phyloP scores from a whole-genome alignment of 2,888 invertebrate genomes.

The Acronicta leporina region DNA sequence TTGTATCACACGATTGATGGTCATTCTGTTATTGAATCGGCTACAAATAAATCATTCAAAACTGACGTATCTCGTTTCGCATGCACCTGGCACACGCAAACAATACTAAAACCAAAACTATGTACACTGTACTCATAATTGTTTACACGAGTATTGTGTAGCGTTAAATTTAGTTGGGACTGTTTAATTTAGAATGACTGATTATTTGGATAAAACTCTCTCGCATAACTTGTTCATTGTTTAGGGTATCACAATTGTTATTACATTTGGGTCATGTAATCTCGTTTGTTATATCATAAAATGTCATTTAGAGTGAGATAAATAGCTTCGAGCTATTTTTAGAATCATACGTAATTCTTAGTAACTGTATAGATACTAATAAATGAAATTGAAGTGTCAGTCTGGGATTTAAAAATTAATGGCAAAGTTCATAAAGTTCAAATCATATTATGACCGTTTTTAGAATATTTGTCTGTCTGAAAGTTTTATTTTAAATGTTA shows the following conservation, averaged over 20 bases:
- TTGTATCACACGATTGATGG: slow-evolving; percentile 51
- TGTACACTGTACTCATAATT: slow-evolving; percentile 23
- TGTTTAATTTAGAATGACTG: slow-evolving; percentile 42
- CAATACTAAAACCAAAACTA: slow-evolving; percentile 23
- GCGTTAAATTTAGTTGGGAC: slow-evolving; percentile 15
- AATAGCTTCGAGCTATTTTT: too few species aligned
- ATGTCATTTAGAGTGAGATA: neutral
- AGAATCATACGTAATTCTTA: too few species aligned
- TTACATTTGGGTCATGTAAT: slow-evolving; percentile 26
- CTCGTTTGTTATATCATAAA: slow-evolving; percentile 2
- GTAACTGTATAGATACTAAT: too few species aligned
- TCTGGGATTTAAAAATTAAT: too few species aligned
- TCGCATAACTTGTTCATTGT: slow-evolving; percentile 34
- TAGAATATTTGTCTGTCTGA: too few species aligned
- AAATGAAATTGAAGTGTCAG: too few species aligned
- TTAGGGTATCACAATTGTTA: slow-evolving; percentile 31
- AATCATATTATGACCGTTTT: too few species aligned
- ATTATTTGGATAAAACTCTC: slow-evolving; percentile 39
- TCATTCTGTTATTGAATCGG: slow-evolving; percentile 45
- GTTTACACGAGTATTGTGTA: slow-evolving; percentile 38
- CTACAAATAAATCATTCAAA: slow-evolving; percentile 56
- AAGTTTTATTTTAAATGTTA: too few species aligned
- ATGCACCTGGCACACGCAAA: slow-evolving; percentile 55
- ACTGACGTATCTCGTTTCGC: slow-evolving; percentile 49
- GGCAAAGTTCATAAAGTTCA: too few species aligned